Base-by-base conservation (phyloP, 30 jellyfish, hydroid and myxozoan species). In the Aurelia coerulea region DNA sequence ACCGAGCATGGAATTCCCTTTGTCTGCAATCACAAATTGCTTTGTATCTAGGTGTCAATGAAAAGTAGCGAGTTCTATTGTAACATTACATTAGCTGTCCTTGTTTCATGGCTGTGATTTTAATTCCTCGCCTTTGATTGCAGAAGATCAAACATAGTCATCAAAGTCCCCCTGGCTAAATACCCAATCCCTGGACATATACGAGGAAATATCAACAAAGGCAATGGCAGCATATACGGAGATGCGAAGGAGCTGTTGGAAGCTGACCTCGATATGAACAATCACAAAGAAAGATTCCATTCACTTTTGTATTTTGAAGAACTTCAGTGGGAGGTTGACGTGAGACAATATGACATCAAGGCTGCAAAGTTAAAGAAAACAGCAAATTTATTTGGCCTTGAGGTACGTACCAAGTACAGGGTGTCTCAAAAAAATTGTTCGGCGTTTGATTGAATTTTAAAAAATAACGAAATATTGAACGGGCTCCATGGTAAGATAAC, bases 251-350 rank as follows among this genome's bases (percentile, higher is more conserved):
- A 39, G 2, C 14, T 56, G 14, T 34, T 83, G 23, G 80, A 70
- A 16, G 17, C 35, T 17, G 34, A 39, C 11, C 17, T 50, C 6
- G 63, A 80, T 1, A 65, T 23, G 13, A 35, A 35, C 7, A 70
- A 18, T 50, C 73, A 69, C 52, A 63, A 10, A 33, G 19, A 71
- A 23, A 59, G 50, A 34, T 83, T 83, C 65, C 79, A 72, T 60
- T 69, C 85, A 3, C 81, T 83, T n/a, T 59, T 83, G 66, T 75
- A 52, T 59, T 60, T 83, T 32, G 86, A 83, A 71, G 92, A 83
- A 49, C 85, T 83, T 14, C 92, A 83, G 49, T 58, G 62, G 92
- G 92, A 83, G 80, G 53, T 83, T 35, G 92, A 83, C 49, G 73
- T 83, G 13, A 59, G 72, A 23, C 52, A 81, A 58, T 83, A 42